phyloP scores from a whole-genome alignment of 1,140 invertebrate species.

The Zaprionus vittiger region DNA sequence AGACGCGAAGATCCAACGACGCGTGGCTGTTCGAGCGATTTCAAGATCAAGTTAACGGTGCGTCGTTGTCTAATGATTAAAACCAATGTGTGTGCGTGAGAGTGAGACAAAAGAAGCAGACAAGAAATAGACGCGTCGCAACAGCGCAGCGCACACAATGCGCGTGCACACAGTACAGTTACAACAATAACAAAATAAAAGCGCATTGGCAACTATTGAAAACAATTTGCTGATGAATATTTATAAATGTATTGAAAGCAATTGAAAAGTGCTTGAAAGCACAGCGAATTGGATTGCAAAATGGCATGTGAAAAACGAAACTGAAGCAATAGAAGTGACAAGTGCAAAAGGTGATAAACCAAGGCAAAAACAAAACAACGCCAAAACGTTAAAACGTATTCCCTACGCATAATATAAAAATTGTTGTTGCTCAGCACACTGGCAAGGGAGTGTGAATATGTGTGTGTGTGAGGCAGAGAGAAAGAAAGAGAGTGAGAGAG shows the following conservation, averaged over 20 bases:
- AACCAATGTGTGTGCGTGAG: constrained; percentile 47
- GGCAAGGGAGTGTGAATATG: not conserved
- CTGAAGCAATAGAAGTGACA: constrained; percentile 46
- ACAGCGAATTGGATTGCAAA: constrained; percentile 31
- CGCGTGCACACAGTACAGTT: constrained; percentile 7
- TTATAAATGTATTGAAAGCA: constrained; percentile 50
- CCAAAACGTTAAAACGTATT: constrained; percentile 59
- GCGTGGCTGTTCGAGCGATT: constrained; percentile 27
- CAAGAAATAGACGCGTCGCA: constrained; percentile 50
- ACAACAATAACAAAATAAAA: not conserved
- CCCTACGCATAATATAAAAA: constrained; percentile 36
- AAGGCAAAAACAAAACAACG: constrained; percentile 24
- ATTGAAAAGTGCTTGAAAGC: constrained; percentile 59
- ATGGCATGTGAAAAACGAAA: constrained; percentile 27
- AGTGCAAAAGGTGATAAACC: constrained; percentile 27
- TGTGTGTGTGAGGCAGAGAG: constrained; percentile 5
- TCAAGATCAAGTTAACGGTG: constrained; percentile 77
- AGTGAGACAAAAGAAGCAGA: constrained; percentile 46
- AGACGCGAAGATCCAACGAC: constrained; percentile 28
- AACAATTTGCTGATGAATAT: constrained; percentile 47
- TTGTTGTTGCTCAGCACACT: constrained; percentile 26
- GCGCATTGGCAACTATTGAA: constrained; percentile 11
- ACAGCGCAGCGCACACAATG: constrained; percentile 3
- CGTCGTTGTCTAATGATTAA: constrained; percentile 43
- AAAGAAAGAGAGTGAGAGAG: constrained; percentile 8